These are phyloP conservation scores for Herminia tarsipennalis DNA, from an alignment of 2,888 invertebrate species.

Conservation along the genomic window DNA sequence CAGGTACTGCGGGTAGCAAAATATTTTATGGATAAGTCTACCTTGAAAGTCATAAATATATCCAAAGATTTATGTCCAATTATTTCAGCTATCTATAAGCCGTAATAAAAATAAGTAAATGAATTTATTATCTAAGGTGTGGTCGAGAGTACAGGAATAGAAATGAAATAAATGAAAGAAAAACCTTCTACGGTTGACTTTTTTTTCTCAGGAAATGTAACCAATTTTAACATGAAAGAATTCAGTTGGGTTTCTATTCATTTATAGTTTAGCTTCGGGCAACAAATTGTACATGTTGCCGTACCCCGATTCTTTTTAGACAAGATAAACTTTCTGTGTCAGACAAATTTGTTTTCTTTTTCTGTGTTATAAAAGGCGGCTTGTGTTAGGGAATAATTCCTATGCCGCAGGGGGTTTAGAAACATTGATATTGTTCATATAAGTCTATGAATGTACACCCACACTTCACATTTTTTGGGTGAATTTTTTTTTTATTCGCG, in stretches of 20 bases:
- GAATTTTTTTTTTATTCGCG: too few species aligned
- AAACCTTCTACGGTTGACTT: neutral
- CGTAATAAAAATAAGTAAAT: slow-evolving; percentile 55
- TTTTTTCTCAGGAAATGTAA: neutral
- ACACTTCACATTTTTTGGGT: too few species aligned
- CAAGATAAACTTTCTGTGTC: too few species aligned
- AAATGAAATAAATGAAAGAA: neutral
- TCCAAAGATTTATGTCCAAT: slow-evolving; percentile 59
- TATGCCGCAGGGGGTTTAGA: too few species aligned
- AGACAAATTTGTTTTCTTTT: too few species aligned
- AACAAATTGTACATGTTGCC: too few species aligned
- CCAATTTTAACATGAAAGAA: neutral
- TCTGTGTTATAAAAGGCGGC: too few species aligned
- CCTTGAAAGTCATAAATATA: slow-evolving; percentile 52
- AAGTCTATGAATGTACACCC: too few species aligned
- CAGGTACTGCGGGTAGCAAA: slow-evolving; percentile 25
- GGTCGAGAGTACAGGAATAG: slow-evolving; percentile 4
- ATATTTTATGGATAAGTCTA: slow-evolving; percentile 46
- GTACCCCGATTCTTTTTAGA: too few species aligned
- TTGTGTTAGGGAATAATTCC: too few species aligned
- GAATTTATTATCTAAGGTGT: slow-evolving; percentile 40
- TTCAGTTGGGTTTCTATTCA: neutral
- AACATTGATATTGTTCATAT: too few species aligned
- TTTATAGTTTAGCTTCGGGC: neutral
- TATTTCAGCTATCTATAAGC: slow-evolving; percentile 53